Base-by-base conservation (phyloP, 2,888 invertebrate genomes). In the Bugulina stolonifera region DNA sequence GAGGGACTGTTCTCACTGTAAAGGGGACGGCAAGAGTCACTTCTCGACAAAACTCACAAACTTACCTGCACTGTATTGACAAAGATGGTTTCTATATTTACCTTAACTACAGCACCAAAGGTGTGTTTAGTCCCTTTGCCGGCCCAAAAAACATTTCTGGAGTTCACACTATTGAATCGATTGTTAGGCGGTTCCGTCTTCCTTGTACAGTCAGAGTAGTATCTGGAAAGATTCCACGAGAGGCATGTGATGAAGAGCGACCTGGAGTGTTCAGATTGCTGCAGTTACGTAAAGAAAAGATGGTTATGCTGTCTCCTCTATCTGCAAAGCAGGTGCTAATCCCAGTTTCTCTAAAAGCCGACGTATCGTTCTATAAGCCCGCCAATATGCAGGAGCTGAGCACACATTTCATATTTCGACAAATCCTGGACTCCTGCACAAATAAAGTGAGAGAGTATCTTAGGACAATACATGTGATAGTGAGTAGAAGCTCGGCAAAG, bases 101-200 rank as follows among this genome's bases (percentile, higher is more conserved):
- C 79, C 86, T 95, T 76, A 90, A 91, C 75, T 88, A 93, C 82
- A 94, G 94, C 81, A 93, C 93, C 84, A 89, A 92, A 82, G 94
- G 93, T 52, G 90, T 93, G 80, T 94, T 96, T 86, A 94, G 94
- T 79, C 92, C 93, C 69, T 87, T 96, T 73, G 95, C 95, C 75
- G 90, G 92, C 80, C 93, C 93, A 84, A 93, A 93, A 80, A 94
- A 93, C 86, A 94, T 96, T 76, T 93, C 93, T 81, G 95, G 95
- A 27, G 95, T 95, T 25, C 95, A 96, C 84, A 92, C 92, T 76
- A 93, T 94, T n/a, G 90, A 91, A 81, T 94, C 93, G 79, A 87
- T 96, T 76, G 86, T 95, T 73, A 90, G 91, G 76, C 78, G 80
- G 27, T 96, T 95, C 85, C 88, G 95, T 76, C 88, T 96, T 86